Evolutionary conservation across 2,888 invertebrate species (phyloP).

Genomic region (Stegana nigrithorax): DNA sequence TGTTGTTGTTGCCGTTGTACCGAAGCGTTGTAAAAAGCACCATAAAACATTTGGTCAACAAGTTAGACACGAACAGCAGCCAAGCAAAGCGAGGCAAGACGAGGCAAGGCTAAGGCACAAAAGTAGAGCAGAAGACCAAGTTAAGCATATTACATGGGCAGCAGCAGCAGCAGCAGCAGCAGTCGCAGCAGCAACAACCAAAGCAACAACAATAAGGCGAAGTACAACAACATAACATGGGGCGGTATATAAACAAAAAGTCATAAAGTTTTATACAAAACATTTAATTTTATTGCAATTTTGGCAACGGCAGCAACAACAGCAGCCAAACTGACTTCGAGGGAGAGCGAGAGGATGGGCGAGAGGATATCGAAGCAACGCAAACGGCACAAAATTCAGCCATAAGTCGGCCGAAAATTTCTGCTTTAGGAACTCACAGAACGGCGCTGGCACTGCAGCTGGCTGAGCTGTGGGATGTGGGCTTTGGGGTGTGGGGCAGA

Average conservation of each 20-base stretch:
- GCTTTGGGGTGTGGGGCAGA: too few relatives aligned
- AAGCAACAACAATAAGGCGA: neutral
- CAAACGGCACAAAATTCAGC: neutral
- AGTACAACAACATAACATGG: neutral
- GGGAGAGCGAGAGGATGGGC: too few relatives aligned
- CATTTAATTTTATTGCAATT: constrained; percentile 61
- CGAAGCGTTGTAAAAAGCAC: neutral
- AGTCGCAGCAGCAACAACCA: constrained; percentile 1
- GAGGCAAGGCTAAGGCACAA: too few relatives aligned
- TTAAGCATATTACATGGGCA: constrained; percentile 1
- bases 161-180: too few relatives aligned
- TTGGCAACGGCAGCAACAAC: constrained; percentile 43
- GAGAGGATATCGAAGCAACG: neutral
- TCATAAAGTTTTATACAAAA: constrained; percentile 60
- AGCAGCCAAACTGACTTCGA: too few relatives aligned
- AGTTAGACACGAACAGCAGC: too few relatives aligned
- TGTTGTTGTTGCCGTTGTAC: neutral
- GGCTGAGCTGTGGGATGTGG: too few relatives aligned
- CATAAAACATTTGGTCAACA: constrained; percentile 19
- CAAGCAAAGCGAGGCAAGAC: too few relatives aligned
- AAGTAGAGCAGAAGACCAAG: constrained; percentile 13
- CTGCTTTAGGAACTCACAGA: too few relatives aligned
- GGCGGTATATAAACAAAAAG: constrained; percentile 56
- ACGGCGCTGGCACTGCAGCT: too few relatives aligned
- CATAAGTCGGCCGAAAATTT: neutral